Evolutionary conservation across 2,797 vertebrate genomes (phyloP).

Genomic region (Aeoliscus strigatus): DNA sequence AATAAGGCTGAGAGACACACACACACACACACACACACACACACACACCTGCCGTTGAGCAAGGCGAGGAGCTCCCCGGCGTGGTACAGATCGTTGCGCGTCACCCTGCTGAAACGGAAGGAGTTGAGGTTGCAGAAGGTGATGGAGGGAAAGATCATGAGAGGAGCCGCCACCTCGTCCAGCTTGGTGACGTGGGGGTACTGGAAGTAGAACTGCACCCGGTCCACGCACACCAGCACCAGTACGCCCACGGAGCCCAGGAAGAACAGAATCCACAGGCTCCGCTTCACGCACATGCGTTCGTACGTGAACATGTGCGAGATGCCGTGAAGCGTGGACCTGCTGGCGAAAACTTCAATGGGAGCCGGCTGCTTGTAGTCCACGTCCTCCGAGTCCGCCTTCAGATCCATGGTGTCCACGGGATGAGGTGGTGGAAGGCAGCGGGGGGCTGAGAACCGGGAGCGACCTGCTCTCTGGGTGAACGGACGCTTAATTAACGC

Average conservation of each 20-base stretch:
- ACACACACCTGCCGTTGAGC: conserved; percentile 90
- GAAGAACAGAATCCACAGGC: conserved; percentile 92
- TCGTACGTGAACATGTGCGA: conserved; percentile 98
- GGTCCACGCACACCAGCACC: conserved; percentile 88
- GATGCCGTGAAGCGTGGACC: conserved; percentile 96
- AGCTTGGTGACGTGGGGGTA: conserved; percentile 97
- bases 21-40: neutral
- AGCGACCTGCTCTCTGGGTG: conserved; percentile 16
- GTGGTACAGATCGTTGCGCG: conserved; percentile 97
- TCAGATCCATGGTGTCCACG: conserved; percentile 83
- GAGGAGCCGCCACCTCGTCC: conserved; percentile 86
- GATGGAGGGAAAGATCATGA: conserved; percentile 88
- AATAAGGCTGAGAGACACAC: neutral
- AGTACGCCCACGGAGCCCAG: conserved; percentile 86
- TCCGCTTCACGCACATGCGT: conserved; percentile 87
- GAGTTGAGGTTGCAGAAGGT: conserved; percentile 99
- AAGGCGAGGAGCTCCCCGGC: conserved; percentile 93
- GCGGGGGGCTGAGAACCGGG: conserved; percentile 1
- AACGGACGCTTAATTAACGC: conserved; percentile 30
- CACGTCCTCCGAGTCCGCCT: conserved; percentile 88
- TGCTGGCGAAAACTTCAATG: conserved; percentile 95
- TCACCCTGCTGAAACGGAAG: conserved; percentile 94
- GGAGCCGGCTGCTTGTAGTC: conserved; percentile 85
- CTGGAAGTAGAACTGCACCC: conserved; percentile 94
- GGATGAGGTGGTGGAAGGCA: conserved; percentile 13